Evolutionary conservation across 1,140 invertebrate genomes (phyloP).

Genomic region (Drosophila bocqueti): DNA sequence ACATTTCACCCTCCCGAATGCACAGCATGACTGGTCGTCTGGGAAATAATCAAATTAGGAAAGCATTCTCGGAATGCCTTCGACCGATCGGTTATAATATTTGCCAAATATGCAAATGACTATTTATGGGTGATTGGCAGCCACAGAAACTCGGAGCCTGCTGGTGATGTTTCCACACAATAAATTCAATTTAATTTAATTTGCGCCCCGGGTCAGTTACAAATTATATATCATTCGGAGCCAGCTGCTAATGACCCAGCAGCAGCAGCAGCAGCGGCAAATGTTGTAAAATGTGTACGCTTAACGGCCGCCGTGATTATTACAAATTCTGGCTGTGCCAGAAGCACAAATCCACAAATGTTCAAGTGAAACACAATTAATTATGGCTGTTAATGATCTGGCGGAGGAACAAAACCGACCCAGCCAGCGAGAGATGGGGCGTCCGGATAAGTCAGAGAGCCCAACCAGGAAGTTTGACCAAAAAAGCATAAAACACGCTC

Average conservation of each 20-base stretch:
- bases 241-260: conserved; percentile 50
- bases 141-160: background rate
- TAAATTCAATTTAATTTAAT: conserved; percentile 50
- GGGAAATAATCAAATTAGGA: conserved; percentile 9
- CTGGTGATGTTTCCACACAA: conserved; percentile 33
- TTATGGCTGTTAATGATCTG: conserved; percentile 65
- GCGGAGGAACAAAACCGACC: conserved; percentile 6
- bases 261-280: conserved; percentile 4
- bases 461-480: conserved; percentile 52
- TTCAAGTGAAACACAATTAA: conserved; percentile 54
- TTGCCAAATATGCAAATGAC: conserved; percentile 16
- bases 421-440: conserved; percentile 1
- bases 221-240: conserved; percentile 55
- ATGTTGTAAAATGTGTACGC: conserved; percentile 31
- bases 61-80: conserved; percentile 5
- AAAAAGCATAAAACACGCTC: conserved; percentile 34
- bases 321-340: conserved; percentile 41
- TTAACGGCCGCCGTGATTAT: conserved; percentile 23
- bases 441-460: conserved; percentile 16
- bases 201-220: conserved; percentile 42
- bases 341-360: conserved; percentile 24
- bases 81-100: conserved; percentile 1
- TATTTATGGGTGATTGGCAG: conserved; percentile 20
- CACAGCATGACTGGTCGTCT: background rate
- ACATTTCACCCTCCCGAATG: background rate